These are phyloP conservation scores for Bufo bufo DNA, from an alignment of 2,113 vertebrate genomes.

Conservation along the genomic window DNA sequence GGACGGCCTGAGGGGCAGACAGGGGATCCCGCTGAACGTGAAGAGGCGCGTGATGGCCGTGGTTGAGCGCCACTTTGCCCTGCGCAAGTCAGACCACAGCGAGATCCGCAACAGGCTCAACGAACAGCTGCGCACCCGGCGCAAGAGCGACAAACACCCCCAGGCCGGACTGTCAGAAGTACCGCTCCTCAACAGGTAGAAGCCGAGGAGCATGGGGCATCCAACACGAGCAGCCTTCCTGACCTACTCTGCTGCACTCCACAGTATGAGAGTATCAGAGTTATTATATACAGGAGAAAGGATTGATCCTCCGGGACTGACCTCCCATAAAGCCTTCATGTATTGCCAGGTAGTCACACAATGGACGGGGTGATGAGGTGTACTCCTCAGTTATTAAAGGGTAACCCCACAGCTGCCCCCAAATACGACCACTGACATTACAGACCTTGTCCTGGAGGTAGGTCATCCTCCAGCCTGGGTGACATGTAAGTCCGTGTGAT, in stretches of 20 bases:
- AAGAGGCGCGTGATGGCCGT: conserved; percentile 40
- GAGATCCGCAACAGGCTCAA: conserved; percentile 53
- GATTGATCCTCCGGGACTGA: neutral
- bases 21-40: conserved; percentile 47
- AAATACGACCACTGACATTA: no score
- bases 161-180: neutral
- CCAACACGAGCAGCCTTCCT: neutral
- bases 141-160: conserved; percentile 34
- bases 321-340: neutral
- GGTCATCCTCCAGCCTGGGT: no score
- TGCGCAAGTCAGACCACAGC: conserved; percentile 37
- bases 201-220: neutral
- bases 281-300: neutral
- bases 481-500: no score
- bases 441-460: no score
- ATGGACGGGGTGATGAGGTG: no score
- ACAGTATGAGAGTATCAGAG: neutral
- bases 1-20: conserved; percentile 42
- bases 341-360: neutral
- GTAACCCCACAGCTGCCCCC: no score
- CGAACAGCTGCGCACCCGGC: conserved; percentile 47
- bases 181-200: neutral
- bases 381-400: no score
- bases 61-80: conserved; percentile 41
- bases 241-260: neutral